Evolutionary conservation across 2,113 vertebrate genomes (phyloP).

Genomic region (Uria aalge): DNA sequence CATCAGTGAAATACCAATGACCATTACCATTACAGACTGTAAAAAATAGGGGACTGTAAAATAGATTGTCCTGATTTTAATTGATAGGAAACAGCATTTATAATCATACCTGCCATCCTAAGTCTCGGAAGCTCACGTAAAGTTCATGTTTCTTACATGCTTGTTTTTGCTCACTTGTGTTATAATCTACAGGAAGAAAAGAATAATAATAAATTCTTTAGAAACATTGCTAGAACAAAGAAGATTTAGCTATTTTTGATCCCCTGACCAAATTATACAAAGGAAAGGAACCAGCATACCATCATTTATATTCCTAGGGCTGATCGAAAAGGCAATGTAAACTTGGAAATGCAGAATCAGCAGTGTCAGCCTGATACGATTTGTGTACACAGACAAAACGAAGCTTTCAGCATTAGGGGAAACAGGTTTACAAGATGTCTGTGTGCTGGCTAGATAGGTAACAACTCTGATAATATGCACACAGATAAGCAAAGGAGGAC

Average conservation of each 20-base stretch:
- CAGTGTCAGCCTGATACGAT: background rate
- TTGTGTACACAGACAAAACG: background rate
- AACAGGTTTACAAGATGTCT: background rate
- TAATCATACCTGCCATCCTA: constrained; percentile 94
- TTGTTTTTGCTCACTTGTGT: constrained; percentile 96
- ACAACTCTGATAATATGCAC: background rate
- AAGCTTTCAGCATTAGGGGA: background rate
- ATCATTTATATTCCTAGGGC: background rate
- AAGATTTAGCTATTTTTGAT: background rate
- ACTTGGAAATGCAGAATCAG: background rate
- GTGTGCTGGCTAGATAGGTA: background rate
- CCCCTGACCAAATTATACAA: background rate
- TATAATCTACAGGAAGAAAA: constrained; percentile 83
- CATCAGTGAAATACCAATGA: background rate
- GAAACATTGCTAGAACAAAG: background rate
- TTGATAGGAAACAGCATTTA: background rate
- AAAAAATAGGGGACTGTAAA: background rate
- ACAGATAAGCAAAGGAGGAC: background rate
- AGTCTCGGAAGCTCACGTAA: constrained; percentile 96
- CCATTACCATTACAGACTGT: background rate
- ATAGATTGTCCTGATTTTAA: background rate
- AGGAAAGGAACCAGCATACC: background rate
- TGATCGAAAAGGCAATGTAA: background rate
- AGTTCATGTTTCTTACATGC: constrained; percentile 99
- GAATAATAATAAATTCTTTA: background rate